Conservation (phyloP, 1,140 invertebrate genomes). For the Lordiphosa clarofinis region DNA sequence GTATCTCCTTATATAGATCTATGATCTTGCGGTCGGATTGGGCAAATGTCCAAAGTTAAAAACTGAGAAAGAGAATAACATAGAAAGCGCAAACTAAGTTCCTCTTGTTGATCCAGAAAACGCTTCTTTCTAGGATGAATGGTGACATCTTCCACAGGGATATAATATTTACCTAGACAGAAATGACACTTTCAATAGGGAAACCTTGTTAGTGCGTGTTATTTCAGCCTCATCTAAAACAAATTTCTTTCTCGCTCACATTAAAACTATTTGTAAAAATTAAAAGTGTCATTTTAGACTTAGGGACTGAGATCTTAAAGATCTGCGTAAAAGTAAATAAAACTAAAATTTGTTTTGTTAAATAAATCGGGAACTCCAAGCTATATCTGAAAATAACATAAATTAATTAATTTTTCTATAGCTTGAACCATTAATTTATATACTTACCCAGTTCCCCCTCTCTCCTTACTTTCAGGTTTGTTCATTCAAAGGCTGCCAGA, state of each 20-base stretch:
- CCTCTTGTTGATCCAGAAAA: constrained; percentile 78
- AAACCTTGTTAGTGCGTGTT: too few relatives aligned
- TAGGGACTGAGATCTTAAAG: constrained; percentile 54
- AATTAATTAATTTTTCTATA: not conserved
- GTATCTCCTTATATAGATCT: too few relatives aligned
- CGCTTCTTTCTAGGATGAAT: too few relatives aligned
- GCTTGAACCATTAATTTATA: constrained; percentile 80
- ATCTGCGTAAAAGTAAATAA: constrained; percentile 39
- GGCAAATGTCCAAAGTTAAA: too few relatives aligned
- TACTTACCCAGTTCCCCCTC: constrained; percentile 6
- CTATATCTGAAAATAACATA: constrained; percentile 65
- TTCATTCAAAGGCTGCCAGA: constrained; percentile 21
- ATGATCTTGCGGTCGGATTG: too few relatives aligned
- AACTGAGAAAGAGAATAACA: too few relatives aligned
- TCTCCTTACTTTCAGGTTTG: constrained; percentile 1
- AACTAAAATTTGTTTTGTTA: constrained; percentile 13
- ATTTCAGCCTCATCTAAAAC: constrained; percentile 40
- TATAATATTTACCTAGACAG: too few relatives aligned
- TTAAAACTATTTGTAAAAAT: too few relatives aligned
- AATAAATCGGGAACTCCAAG: constrained; percentile 4
- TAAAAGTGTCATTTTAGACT: constrained; percentile 13
- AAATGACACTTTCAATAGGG: too few relatives aligned
- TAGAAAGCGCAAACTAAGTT: constrained; percentile 37
- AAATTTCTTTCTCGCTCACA: too few relatives aligned
- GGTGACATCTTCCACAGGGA: too few relatives aligned